Base-by-base conservation (phyloP, 1,140 invertebrate genomes). In the Muscidifurax raptorellus region DNA sequence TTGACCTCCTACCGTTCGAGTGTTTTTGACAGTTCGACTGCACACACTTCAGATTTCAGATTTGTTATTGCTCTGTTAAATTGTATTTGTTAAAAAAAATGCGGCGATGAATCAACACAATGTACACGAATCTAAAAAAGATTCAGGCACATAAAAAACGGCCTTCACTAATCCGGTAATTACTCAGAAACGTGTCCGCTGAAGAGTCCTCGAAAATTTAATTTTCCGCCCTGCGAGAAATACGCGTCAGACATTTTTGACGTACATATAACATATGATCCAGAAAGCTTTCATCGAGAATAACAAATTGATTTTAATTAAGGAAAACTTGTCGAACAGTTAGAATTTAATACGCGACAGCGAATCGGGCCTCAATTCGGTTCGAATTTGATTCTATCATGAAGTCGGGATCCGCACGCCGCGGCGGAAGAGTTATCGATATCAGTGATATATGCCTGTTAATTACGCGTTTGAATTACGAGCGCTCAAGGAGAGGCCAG, bases 351-450 rank as follows among this genome's bases (percentile, higher is more conserved):
- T 82, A 30, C 36, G 18, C 47, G 52, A 52, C 66, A 83, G 12
- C 69, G 66, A 25, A 77, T 44, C 83, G 78, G 72, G 72, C 66
- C 32, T 79, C 59, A 44, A 84, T 84, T 80, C 86, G 80, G 64
- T 86, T 86, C 66, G 80, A 84, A 87, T 86, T 86, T 87, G 82
- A 87, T 87, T 87, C 71, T 40, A 81, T 87, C 87, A 67, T 82
- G 71, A 86, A 86, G 40, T 86, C 71, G 25, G 25, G 82, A 85
- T 47, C 52, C 52, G 67, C 69, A 47, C 47, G 30, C 30, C 67
- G 64, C 67, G 5, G 52, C n/a, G 66, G 59, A 52, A 74, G 85
- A 86, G 85, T 86, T 86, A 78, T 67, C 81, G 78, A 76, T 52
- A 66, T 32, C 75, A 44, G 64, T 87, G 86, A 88, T 85, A 76